Evolutionary conservation across 2,113 vertebrate species (phyloP), one percentile per base, ranked within the genome.

Genomic region (Larimichthys polyactis): DNA sequence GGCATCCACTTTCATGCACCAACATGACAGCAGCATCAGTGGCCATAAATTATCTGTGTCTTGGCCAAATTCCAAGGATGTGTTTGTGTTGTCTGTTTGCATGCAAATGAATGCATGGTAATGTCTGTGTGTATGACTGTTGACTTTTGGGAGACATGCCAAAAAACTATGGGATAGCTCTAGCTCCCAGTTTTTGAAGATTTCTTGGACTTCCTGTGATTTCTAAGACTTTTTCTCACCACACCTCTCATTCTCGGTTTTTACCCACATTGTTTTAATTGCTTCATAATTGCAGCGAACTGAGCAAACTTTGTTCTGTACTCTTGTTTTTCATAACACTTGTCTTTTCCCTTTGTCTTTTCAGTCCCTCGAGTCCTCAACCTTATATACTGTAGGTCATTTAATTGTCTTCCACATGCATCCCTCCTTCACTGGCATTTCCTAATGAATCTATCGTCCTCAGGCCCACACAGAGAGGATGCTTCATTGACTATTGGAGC

Each of bases 401-500:
- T 89, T 91, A 87, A 90, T 91, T 83, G 85, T 90, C 81, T 90
- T 71, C 74, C 82, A 29, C 69, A 19, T 48, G 16, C 71, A 77
- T 71, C 81, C 85, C 44, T 81, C 76, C 66, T 77, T 55, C 74
- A 11, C 71, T 85, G 77, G 68, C 75, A 83, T 88, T 89, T 91
- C 74, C 83, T 93, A 89, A 94, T 93, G 84, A 94, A 89, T 90
- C 75, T 72, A 71, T 63, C 48, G 52, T 82, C 86, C 73, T 17
- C 19, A 16, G 48, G 65, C 76, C 79, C 74, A 52, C 81, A 81
- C 84, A 70, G 59, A 54, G 76, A 71, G 72, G 81, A 81, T 89
- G 83, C 85, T 78, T 79, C 90, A 91, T 84, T 91, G 91, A 93
- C 91, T 92, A 84, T 87, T 36, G 79, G 81, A 83, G 90, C 79